Evolutionary conservation across 2,113 vertebrate species (phyloP).

Genomic region (Nannobrachium achirus): DNA sequence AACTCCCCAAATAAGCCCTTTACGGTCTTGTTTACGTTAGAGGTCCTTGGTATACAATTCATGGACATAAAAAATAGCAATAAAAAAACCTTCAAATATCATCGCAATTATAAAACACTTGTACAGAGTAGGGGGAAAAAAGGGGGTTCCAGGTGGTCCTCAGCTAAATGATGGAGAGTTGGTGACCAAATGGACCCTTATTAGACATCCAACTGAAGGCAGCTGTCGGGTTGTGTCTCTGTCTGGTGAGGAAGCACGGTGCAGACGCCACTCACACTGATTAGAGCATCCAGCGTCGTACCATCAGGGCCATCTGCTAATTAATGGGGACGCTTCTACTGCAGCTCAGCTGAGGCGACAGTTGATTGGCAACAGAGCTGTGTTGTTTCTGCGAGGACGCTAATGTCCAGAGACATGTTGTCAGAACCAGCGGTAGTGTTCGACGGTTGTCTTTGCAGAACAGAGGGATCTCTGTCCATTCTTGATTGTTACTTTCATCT

Average conservation of each 20-base stretch:
- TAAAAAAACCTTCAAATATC: no score
- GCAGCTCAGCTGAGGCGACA: neutral
- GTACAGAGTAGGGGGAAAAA: no score
- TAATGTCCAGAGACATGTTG: constrained; percentile 4
- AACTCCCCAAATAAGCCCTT: no score
- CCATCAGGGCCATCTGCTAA: constrained; percentile 22
- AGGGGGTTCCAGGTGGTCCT: no score
- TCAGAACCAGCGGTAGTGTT: neutral
- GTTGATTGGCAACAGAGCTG: no score
- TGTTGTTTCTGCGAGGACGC: constrained; percentile 16
- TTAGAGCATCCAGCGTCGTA: constrained; percentile 36
- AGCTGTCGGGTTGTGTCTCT: constrained; percentile 56
- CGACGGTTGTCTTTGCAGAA: neutral
- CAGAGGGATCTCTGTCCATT: neutral
- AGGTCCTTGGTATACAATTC: no score
- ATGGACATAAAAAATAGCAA: no score
- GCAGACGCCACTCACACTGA: constrained; percentile 53
- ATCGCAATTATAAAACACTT: no score
- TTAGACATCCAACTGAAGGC: neutral
- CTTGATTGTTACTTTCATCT: constrained; percentile 12
- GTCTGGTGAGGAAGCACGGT: constrained; percentile 30
- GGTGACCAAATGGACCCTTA: no score
- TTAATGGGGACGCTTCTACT: constrained; percentile 41
- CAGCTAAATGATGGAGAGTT: no score
- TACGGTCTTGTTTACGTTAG: no score